Evolutionary conservation across 2,113 vertebrate genomes (phyloP).

Genomic region (Albula glossodonta): DNA sequence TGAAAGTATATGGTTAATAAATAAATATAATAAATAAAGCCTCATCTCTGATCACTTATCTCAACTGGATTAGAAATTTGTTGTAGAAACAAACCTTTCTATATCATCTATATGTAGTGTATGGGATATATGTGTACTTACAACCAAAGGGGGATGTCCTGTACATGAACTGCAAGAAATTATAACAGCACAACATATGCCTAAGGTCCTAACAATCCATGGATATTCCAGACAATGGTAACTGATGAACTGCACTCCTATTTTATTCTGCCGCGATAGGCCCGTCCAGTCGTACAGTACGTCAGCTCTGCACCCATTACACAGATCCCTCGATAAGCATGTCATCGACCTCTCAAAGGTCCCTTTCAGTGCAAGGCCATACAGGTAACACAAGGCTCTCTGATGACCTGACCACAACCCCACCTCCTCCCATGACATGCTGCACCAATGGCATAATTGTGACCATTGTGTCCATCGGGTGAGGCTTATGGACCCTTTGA

Average conservation of each 20-base stretch:
- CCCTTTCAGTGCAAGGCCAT: constrained; percentile 12
- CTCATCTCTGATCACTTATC: no score
- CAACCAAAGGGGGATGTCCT: no score
- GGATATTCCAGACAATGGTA: neutral
- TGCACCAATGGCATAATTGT: constrained; percentile 15
- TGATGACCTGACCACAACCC: constrained; percentile 15
- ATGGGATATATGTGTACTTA: no score
- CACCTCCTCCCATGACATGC: neutral
- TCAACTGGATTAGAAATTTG: no score
- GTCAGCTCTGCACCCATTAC: neutral
- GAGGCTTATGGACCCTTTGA: constrained; percentile 19
- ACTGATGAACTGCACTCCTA: neutral
- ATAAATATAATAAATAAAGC: no score
- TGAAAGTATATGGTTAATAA: no score
- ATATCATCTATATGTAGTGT: no score
- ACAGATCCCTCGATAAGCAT: constrained; percentile 23
- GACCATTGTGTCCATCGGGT: constrained; percentile 12
- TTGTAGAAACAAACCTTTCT: no score
- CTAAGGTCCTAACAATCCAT: neutral
- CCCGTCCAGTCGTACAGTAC: neutral
- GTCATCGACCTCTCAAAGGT: constrained; percentile 25
- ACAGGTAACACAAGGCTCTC: constrained; percentile 28
- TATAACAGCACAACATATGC: no score
- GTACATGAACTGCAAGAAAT: no score
- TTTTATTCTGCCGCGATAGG: neutral